Evolutionary conservation across 2,888 invertebrate genomes (phyloP).

Genomic region (Gordius sp.): DNA sequence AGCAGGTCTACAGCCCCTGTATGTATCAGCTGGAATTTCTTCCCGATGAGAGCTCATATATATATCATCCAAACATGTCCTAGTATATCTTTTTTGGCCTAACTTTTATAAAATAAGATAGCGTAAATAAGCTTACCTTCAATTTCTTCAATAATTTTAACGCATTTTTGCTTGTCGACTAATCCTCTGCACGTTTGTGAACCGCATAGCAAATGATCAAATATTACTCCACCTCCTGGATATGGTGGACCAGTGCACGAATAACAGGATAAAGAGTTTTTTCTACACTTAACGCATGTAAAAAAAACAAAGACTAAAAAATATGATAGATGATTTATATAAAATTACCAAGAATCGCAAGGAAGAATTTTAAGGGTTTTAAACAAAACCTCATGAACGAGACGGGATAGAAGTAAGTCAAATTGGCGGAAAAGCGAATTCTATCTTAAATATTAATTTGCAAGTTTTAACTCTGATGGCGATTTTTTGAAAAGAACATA

Average conservation of each 20-base stretch:
- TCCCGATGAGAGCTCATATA: not conserved
- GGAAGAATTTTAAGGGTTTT: not conserved
- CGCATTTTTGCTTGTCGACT: constrained; percentile 1
- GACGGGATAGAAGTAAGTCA: too few species aligned
- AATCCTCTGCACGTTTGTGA: not conserved
- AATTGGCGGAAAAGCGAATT: too few species aligned
- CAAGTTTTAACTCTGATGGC: too few species aligned
- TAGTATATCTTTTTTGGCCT: not conserved
- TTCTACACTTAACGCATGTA: not conserved
- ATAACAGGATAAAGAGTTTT: not conserved
- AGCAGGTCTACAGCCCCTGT: not conserved
- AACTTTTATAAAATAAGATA: not conserved
- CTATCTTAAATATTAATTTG: too few species aligned
- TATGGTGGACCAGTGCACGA: not conserved
- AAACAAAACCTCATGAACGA: not conserved
- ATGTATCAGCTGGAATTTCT: constrained; percentile 10
- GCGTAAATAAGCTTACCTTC: not conserved
- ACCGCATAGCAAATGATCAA: not conserved
- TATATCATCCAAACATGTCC: not conserved
- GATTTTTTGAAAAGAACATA: too few species aligned
- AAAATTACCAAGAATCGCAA: too few species aligned
- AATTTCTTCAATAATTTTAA: not conserved
- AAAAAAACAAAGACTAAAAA: not conserved
- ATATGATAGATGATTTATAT: not conserved
- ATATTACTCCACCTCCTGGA: not conserved